Evolutionary conservation across 1,140 invertebrate species (phyloP).

Genomic region (Hyphantria cunea): DNA sequence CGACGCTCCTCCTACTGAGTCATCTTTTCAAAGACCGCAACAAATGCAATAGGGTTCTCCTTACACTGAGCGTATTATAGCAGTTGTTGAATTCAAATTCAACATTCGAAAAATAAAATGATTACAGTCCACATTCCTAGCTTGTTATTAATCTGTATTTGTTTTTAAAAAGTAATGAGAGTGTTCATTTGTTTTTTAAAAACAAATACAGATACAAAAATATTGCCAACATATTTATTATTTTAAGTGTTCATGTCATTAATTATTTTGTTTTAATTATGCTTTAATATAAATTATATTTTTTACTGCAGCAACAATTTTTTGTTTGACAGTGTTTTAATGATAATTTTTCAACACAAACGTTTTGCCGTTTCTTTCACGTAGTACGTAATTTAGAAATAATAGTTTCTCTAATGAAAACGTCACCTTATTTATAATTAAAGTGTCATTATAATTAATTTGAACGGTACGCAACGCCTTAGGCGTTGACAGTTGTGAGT

Average conservation of each 20-base stretch:
- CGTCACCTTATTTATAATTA: constrained; percentile 53
- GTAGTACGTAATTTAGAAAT: constrained; percentile 31
- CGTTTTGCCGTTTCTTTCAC: constrained; percentile 1
- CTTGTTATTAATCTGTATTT: constrained; percentile 64
- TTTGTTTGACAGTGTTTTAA: constrained; percentile 7
- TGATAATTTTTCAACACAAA: constrained; percentile 14
- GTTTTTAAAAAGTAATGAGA: constrained; percentile 49
- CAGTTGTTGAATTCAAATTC: constrained; percentile 67
- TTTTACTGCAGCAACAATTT: constrained; percentile 12
- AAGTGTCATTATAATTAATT: constrained; percentile 57
- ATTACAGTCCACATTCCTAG: constrained; percentile 58
- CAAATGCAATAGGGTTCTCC: constrained; percentile 38
- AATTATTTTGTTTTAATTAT: not conserved
- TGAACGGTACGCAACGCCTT: constrained; percentile 43
- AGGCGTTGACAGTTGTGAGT: constrained; percentile 42
- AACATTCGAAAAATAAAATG: constrained; percentile 64
- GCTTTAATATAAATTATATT: not conserved
- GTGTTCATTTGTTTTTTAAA: constrained; percentile 15
- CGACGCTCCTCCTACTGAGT: constrained; percentile 29
- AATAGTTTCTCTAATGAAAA: constrained; percentile 41
- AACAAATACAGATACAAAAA: no score
- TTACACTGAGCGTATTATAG: constrained; percentile 53
- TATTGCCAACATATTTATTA: constrained; percentile 21
- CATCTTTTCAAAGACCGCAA: constrained; percentile 39
- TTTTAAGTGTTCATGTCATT: constrained; percentile 7